phyloP scores from a whole-genome alignment of 2,113 vertebrate species.

The Onychorhynchus coronatus region DNA sequence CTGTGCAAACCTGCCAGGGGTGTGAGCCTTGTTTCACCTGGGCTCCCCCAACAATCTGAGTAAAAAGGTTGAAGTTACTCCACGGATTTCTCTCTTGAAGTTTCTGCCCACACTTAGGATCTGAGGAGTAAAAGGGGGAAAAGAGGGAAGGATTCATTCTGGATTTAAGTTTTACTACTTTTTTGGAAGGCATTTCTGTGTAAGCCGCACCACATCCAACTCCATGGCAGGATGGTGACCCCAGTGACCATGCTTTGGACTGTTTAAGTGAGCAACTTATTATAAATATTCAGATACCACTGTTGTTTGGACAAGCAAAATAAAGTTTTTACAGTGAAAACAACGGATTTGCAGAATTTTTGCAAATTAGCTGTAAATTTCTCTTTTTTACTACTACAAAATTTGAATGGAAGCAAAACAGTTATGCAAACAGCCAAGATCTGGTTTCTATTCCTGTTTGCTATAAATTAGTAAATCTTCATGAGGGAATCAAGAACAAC shows the following conservation, averaged over 20 bases:
- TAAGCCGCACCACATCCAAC: background rate
- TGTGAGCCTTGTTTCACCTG: conserved; percentile 78
- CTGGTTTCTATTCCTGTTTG: background rate
- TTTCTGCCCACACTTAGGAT: conserved; percentile 73
- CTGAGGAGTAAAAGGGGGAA: conserved; percentile 46
- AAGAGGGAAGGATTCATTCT: background rate
- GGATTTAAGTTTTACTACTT: background rate
- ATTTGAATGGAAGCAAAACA: background rate
- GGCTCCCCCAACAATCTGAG: conserved; percentile 80
- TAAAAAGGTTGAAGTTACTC: conserved; percentile 57
- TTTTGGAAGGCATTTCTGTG: background rate
- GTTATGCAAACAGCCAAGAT: background rate
- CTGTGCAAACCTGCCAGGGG: conserved; percentile 81
- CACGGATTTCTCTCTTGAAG: background rate
- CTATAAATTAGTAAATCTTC: background rate
- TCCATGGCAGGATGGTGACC: background rate
- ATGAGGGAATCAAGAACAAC: background rate
- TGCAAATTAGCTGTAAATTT: background rate
- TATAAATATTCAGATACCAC: background rate
- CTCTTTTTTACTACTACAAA: background rate
- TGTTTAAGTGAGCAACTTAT: background rate
- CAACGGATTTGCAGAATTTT: background rate
- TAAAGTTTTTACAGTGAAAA: background rate
- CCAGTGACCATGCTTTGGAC: background rate
- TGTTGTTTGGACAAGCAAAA: background rate